Base-by-base conservation (phyloP, 2,113 vertebrate genomes). In the Elaphurus davidianus region DNA sequence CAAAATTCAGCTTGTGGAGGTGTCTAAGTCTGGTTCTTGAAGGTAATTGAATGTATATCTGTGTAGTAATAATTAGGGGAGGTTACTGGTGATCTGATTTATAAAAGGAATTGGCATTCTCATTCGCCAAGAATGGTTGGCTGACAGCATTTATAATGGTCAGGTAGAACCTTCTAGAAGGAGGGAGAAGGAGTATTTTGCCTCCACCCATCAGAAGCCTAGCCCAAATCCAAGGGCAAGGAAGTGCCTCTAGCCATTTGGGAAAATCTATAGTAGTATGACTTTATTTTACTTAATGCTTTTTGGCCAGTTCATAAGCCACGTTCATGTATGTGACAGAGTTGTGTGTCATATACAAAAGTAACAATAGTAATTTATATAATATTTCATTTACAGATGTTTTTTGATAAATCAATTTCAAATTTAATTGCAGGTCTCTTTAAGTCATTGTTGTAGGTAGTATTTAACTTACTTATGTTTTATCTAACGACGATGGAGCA, bases 201-300 rank as follows among this genome's bases (percentile, higher is more conserved):
- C 16, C 8, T 47, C 13, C 16, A 54, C 7, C 17, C 40, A 47
- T 50, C 79, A 78, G n/a, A 90, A 86, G 11, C 64, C 52, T 76
- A 45, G 28, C 76, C 52, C 60, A 90, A 47, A 71, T 57, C 23
- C 74, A 88, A 19, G 12, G 64, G 14, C 33, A 67, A 45, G 30
- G 25, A 94, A 94, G 8, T 83, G 43, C 12, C 76, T 90, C 0
- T 96, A 85, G 81, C 5, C 57, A 84, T n/a, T 94, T 98, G 64
- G 96, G 90, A 91, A 97, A 91, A 94, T 94, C 91, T 91, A 78
- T 98, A 98, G 98, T 98, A 98, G 98, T 99, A 98, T 98, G 98
- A 98, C 97, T 98, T 98, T 98, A 74, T 90, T 97, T 94, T 97
- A 86, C 19, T 15, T 71, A 82, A 27, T 55, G 59, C 54, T 91